Percentiles rank a stretch among this genome's conserved stretches.
Conservation (phyloP, 2,113 vertebrate species). For the Raja brachyura region DNA sequence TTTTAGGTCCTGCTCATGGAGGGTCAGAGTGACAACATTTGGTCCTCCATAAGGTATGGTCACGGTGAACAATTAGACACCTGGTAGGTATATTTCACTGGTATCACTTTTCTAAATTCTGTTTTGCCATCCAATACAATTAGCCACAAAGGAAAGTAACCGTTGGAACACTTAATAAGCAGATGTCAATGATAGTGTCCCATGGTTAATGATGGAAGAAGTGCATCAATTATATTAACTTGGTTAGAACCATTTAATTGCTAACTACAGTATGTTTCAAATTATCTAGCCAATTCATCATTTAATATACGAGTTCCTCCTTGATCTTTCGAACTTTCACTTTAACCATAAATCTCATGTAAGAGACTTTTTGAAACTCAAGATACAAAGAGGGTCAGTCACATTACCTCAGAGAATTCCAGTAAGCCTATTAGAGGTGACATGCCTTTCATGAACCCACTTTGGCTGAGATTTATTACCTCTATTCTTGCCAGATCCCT, state of each 20-base stretch:
- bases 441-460: slow-evolving; percentile 10
- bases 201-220: too few species aligned
- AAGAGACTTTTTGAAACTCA: background rate
- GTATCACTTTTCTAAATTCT: background rate
- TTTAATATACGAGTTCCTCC: background rate
- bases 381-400: background rate
- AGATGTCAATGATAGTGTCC: background rate
- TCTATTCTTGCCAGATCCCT: background rate
- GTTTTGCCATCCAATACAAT: background rate
- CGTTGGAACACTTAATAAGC: background rate
- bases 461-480: slow-evolving; percentile 22
- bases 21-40: too few species aligned
- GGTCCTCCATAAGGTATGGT: too few species aligned
- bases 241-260: background rate
- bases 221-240: background rate
- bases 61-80: too few species aligned
- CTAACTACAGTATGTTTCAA: slow-evolving; percentile 18
- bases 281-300: slow-evolving; percentile 9
- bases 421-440: slow-evolving; percentile 12
- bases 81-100: too few species aligned
- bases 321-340: background rate
- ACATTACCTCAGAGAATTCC: slow-evolving; percentile 14
- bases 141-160: background rate
- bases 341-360: background rate
- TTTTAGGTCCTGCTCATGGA: background rate